A percentile compares a stretch with the other conserved stretches of the same genome.
phyloP scores from a whole-genome alignment of 2,888 invertebrate species.

The Zygogramma bicolorata region DNA sequence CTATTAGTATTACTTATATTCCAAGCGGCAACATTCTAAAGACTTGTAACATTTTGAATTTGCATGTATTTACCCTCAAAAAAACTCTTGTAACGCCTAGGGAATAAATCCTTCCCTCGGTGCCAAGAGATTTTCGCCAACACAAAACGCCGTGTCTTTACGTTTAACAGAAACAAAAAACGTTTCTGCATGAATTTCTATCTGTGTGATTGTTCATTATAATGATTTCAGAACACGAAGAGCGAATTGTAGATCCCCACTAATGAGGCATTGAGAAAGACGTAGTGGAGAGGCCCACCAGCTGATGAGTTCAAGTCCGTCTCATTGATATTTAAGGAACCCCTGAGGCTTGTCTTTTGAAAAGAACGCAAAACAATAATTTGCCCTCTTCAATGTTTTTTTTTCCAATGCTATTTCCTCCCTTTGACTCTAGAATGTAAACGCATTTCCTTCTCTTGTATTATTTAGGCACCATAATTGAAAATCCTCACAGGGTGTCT shows the following conservation, averaged over 20 bases:
- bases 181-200: not conserved
- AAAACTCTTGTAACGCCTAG: not conserved
- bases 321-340: too few relatives aligned
- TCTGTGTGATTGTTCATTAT: conserved; percentile 7
- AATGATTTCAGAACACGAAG: conserved; percentile 25
- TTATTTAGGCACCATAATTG: too few relatives aligned
- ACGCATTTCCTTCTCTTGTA: too few relatives aligned
- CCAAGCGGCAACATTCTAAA: too few relatives aligned
- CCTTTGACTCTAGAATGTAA: too few relatives aligned
- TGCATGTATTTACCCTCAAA: not conserved
- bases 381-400: too few relatives aligned
- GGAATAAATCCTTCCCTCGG: not conserved
- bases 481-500: too few relatives aligned
- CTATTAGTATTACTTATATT: too few relatives aligned
- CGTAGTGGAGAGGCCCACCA: not conserved
- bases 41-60: too few relatives aligned
- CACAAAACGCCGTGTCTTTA: not conserved
- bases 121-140: not conserved
- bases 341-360: too few relatives aligned
- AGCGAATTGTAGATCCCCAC: conserved; percentile 28
- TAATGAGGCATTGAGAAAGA: conserved; percentile 29
- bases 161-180: not conserved
- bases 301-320: not conserved
- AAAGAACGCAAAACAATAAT: too few relatives aligned
- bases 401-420: too few relatives aligned